Percentiles rank a stretch among this genome's conserved stretches.
These are phyloP conservation scores for Ectemnius lituratus DNA, from an alignment of 2,888 invertebrate genomes.

Conservation along the genomic window DNA sequence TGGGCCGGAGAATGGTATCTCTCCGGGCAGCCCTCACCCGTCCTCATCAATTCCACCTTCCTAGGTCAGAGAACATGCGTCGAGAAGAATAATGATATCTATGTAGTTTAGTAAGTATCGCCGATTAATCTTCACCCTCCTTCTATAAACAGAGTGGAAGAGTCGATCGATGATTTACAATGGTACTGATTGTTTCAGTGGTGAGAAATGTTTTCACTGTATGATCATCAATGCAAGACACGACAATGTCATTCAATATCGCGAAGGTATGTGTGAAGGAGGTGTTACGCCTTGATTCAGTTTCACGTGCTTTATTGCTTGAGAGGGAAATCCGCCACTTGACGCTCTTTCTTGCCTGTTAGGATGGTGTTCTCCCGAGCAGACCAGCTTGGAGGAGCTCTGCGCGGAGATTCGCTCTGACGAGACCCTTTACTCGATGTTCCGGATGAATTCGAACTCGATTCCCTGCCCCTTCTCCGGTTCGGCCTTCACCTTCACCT, in stretches of 20 bases:
- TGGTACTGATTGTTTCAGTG: conserved; percentile 69
- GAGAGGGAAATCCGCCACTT: neutral
- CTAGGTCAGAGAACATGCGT: conserved; percentile 83
- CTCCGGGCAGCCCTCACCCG: conserved; percentile 80
- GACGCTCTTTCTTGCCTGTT: neutral
- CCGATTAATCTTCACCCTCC: neutral
- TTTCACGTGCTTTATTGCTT: conserved; percentile 30
- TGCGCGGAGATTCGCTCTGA: conserved; percentile 86
- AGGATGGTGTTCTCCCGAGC: conserved; percentile 81
- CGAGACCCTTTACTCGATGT: conserved; percentile 87
- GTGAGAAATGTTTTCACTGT: conserved; percentile 78
- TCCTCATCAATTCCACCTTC: conserved; percentile 77
- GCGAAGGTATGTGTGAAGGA: conserved; percentile 79
- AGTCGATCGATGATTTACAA: neutral
- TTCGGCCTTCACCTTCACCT: conserved; percentile 90
- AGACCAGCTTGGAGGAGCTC: conserved; percentile 81
- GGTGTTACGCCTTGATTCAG: neutral
- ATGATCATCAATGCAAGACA: conserved; percentile 80
- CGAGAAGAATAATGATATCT: conserved; percentile 82
- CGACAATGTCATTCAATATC: conserved; percentile 80
- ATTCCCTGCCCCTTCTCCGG: conserved; percentile 89
- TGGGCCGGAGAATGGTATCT: conserved; percentile 89
- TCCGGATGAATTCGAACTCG: conserved; percentile 83
- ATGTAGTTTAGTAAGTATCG: conserved; percentile 72
- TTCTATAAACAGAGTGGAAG: neutral